Base-by-base conservation (phyloP, 2,113 vertebrate species). In the Xiphophorus hellerii region DNA sequence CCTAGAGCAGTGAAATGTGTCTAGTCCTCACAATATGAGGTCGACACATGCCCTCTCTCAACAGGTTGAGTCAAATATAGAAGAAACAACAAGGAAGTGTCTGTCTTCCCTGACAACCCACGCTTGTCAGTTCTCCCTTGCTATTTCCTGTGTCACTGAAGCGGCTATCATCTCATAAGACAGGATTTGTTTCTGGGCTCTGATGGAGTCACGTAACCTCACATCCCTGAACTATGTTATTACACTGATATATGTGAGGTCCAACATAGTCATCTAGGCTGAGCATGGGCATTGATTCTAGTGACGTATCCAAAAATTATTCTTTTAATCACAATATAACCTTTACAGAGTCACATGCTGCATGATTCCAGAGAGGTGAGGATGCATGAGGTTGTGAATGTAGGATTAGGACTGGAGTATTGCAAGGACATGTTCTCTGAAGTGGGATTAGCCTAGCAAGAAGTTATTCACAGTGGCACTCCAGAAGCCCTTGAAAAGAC, bases 391-490 rank as follows among this genome's bases (percentile, higher is more conserved):
- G 82, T 37, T 77, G 62, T 83, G 86, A 90, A 88, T 84, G 79
- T 78, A 61, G 84, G 84, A 88, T 88, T 88, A 89, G 80, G 77
- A 84, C 65, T 62, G 75, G 61, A 70, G 74, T 78, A 80, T 88
- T 90, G 78, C 87, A 84, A 82, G 80, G 85, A 90, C 87, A 77
- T 25, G 33, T 31, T 82, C 89, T 91, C 81, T 92, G 85, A 92
- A 93, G 87, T 86, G 84, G 89, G 89, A 92, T 93, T 92, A 92
- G 79, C 62, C 64, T 69, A 77, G 72, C 62, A 61, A 77, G 78
- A 86, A 86, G 81, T 90, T 87, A 91, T 90, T 93, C 87, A 78
- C 74, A 85, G 86, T 86, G 74, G 66, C 84, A 88, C 83, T 87
- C 72, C 72, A 82, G 68, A 69, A 85, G 85, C 71, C 78, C 73